Conservation (phyloP, 1,140 invertebrate genomes). For the Matsumurasca onukii region DNA sequence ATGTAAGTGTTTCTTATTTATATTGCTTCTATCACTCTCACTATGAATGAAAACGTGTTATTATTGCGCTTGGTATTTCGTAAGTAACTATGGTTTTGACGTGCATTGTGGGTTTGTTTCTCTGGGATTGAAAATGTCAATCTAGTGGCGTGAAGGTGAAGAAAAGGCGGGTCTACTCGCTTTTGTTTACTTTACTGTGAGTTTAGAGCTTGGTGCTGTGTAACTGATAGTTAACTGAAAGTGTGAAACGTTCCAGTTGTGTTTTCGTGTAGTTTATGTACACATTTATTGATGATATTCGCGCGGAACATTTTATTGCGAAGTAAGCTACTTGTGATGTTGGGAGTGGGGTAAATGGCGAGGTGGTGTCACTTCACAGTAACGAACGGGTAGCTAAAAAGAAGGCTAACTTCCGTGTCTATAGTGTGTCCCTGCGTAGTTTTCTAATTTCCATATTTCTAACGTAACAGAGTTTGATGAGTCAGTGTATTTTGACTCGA, state of each 20-base stretch:
- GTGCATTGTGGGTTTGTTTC: not conserved
- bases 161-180: slow-evolving; percentile 16
- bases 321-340: no score
- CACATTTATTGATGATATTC: not conserved
- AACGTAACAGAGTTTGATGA: not conserved
- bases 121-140: not conserved
- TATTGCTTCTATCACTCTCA: not conserved
- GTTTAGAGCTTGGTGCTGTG: not conserved
- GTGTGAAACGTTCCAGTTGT: not conserved
- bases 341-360: not conserved
- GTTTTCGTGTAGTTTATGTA: not conserved
- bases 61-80: not conserved
- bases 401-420: not conserved
- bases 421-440: not conserved
- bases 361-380: not conserved
- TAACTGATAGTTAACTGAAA: not conserved
- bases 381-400: not conserved
- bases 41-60: not conserved
- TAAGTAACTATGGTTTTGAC: not conserved
- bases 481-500: not conserved
- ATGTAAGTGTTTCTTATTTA: slow-evolving; percentile 25
- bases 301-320: not conserved
- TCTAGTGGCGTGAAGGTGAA: not conserved
- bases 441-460: not conserved
- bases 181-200: not conserved